A percentile compares a stretch with the other conserved stretches of the same genome.
Conservation (phyloP, 2,888 invertebrate species). For the Eupithecia inturbata region DNA sequence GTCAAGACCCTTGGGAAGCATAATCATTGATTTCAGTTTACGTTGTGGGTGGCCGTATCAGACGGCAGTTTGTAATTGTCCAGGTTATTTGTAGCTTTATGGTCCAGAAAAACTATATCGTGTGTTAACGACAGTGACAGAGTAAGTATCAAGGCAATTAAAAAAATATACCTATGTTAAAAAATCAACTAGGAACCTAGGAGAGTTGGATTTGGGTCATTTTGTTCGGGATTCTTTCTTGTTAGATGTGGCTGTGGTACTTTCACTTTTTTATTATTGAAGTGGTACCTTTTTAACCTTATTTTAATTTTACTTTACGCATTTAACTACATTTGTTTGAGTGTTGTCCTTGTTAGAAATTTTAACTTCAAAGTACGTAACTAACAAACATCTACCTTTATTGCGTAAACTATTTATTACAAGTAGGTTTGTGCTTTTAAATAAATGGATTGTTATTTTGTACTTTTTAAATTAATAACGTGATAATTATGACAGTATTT, state of each 20-base stretch:
- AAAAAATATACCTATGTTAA: background rate
- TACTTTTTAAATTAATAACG: background rate
- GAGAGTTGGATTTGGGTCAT: background rate
- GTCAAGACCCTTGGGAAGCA: constrained; percentile 77
- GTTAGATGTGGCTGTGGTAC: background rate
- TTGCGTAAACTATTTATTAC: background rate
- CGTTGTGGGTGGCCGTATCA: background rate
- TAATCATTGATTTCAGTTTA: constrained; percentile 61
- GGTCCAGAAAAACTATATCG: background rate
- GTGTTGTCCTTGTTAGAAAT: background rate
- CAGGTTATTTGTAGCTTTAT: background rate
- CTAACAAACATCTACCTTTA: background rate
- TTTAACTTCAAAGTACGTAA: background rate
- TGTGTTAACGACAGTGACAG: background rate
- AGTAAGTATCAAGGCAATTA: background rate
- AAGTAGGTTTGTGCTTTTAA: background rate
- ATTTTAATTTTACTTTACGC: background rate
- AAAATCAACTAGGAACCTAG: background rate
- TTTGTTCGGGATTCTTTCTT: background rate
- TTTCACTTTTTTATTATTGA: background rate
- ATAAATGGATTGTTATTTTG: background rate
- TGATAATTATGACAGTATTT: constrained; percentile 2
- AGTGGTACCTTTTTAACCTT: background rate
- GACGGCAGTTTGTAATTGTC: background rate
- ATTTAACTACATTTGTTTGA: background rate